Evolutionary conservation across 2,888 invertebrate species (phyloP).

Genomic region (Thumatha senex): DNA sequence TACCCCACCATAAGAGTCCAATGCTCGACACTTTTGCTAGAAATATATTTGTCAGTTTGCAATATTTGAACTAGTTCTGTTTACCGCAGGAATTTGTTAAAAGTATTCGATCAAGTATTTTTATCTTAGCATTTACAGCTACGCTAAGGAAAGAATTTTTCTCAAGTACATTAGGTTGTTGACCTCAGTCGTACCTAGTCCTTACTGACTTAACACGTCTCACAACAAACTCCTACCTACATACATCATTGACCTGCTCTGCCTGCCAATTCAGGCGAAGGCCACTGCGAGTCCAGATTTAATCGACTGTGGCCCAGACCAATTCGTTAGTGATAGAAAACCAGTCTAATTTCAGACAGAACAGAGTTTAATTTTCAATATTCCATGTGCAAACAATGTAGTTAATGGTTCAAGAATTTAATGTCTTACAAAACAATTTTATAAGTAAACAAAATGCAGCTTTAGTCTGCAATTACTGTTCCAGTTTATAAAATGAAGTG

Average conservation of each 20-base stretch:
- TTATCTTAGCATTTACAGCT: no score
- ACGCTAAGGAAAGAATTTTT: no score
- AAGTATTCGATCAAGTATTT: no score
- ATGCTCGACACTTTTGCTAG: no score
- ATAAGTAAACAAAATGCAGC: neutral
- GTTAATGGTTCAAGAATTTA: conserved; percentile 20
- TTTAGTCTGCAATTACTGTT: neutral
- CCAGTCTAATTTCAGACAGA: neutral
- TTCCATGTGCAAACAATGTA: neutral
- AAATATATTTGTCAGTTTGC: no score
- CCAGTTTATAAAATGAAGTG: neutral
- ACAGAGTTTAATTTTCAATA: conserved; percentile 12
- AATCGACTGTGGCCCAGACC: conserved; percentile 26
- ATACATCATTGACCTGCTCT: neutral
- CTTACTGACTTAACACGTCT: neutral
- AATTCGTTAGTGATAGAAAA: conserved; percentile 4
- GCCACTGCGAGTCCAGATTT: conserved; percentile 33
- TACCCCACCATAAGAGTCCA: no score
- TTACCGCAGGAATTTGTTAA: no score
- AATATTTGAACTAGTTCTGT: no score
- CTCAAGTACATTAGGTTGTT: no score
- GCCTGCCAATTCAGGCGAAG: conserved; percentile 36
- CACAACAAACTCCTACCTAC: conserved; percentile 3
- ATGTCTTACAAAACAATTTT: conserved; percentile 12
- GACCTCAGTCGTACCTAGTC: no score